Base-by-base conservation (phyloP, 2,797 vertebrate genomes). In the Ceryle rudis region DNA sequence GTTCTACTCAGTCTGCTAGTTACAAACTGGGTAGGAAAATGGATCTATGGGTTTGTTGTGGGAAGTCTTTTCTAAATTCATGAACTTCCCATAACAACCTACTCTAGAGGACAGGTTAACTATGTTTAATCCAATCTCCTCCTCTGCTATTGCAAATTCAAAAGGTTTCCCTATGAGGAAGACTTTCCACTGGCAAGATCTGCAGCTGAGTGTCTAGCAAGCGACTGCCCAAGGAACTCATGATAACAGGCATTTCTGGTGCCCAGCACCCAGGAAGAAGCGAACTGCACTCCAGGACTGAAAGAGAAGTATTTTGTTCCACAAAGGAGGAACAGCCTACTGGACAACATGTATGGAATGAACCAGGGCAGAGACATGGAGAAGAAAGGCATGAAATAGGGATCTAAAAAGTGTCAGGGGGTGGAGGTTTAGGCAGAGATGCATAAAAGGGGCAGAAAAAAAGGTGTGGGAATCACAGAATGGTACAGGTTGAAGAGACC, bases 61-160 rank as follows among this genome's bases (percentile, higher is more conserved):
- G 85, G 55, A 95, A 89, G 89, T 19, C 20, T 95, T 90, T 95
- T 94, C 91, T 91, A 84, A 93, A 95, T 78, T 67, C 67, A 57
- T 20, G 41, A 82, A 71, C 64, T 90, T 93, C 91, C 60, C 67
- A 93, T 94, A 94, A 90, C 83, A 91, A 60, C 47, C 47, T 89
- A 23, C 89, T 96, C 81, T 94, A 88, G 83, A 90, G 22, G 67
- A 71, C 23, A 51, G 33, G 52, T 67, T 89, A 86, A 70, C 62
- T 93, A 72, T 90, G 58, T 95, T 94, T 95, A 86, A 92, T 95
- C 28, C 58, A 52, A 62, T 79, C 60, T 84, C 70, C 91, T 93
- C 80, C 87, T 74, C 90, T 86, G 66, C 73, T 93, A 60, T 35
- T 66, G 52, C 70, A 66, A 86, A 83, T 66, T 91, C 49, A 88